These are phyloP conservation scores for Siniperca undulata DNA, from an alignment of 2,797 vertebrate species.

Conservation along the genomic window DNA sequence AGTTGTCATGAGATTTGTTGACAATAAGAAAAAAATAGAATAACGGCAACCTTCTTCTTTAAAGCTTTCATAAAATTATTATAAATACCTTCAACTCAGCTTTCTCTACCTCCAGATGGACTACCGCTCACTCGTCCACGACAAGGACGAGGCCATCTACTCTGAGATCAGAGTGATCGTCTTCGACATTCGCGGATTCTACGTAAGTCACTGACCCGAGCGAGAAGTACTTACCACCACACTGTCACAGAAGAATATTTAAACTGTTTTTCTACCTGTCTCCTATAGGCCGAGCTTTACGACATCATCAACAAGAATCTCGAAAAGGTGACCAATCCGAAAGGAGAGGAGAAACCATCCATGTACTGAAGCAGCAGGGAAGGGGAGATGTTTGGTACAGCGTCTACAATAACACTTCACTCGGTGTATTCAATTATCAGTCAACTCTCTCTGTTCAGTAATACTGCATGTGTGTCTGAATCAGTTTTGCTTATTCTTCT, in stretches of 20 bases:
- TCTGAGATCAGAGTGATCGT: slow-evolving; percentile 87
- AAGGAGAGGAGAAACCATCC: slow-evolving; percentile 93
- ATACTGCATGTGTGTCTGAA: neutral
- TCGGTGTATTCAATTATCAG: neutral
- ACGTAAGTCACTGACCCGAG: slow-evolving; percentile 82
- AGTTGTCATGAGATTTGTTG: neutral
- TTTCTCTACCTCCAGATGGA: slow-evolving; percentile 87
- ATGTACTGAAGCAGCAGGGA: slow-evolving; percentile 88
- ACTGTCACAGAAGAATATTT: rapidly evolving
- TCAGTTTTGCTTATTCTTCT: neutral
- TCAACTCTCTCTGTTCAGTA: neutral
- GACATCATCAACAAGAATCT: slow-evolving; percentile 92
- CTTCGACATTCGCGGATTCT: slow-evolving; percentile 90
- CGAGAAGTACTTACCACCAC: rapidly evolving
- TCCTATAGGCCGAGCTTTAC: slow-evolving; percentile 89
- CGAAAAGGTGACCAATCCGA: slow-evolving; percentile 93
- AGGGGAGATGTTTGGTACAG: no score
- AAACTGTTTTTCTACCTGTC: neutral
- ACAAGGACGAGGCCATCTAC: slow-evolving; percentile 89
- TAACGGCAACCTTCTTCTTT: neutral
- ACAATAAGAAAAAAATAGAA: neutral
- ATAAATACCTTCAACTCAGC: neutral
- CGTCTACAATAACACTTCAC: neutral
- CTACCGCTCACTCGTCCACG: slow-evolving; percentile 90
- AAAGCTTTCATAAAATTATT: neutral